These are phyloP conservation scores for Prunella strophiata DNA, from an alignment of 2,797 vertebrate species.

Conservation along the genomic window DNA sequence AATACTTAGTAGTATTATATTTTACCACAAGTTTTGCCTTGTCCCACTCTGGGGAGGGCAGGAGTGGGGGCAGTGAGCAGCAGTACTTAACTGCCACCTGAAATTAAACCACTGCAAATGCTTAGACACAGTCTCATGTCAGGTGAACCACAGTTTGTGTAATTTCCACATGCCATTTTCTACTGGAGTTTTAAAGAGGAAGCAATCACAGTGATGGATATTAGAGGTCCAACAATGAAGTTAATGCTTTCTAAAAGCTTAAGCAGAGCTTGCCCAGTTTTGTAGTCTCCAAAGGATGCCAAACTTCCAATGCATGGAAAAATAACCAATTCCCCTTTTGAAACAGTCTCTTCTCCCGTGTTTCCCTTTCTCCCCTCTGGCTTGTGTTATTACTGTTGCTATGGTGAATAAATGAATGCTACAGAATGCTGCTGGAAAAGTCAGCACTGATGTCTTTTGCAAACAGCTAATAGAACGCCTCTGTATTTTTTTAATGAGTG, in stretches of 20 bases:
- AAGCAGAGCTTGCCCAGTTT: slow-evolving; percentile 36
- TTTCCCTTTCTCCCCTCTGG: neutral
- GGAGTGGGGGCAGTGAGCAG: neutral
- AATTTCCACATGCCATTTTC: neutral
- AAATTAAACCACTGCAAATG: neutral
- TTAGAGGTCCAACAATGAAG: slow-evolving; percentile 17
- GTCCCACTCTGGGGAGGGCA: neutral
- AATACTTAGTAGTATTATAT: neutral
- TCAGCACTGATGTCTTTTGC: slow-evolving; percentile 71
- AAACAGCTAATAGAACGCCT: slow-evolving; percentile 34
- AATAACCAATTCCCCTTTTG: slow-evolving; percentile 51
- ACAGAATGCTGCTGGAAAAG: slow-evolving; percentile 64
- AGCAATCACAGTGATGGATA: slow-evolving; percentile 23
- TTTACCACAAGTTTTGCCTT: neutral
- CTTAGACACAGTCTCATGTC: neutral
- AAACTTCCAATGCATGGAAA: slow-evolving; percentile 66
- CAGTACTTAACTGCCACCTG: neutral
- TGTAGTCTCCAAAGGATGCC: slow-evolving; percentile 51
- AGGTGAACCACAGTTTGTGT: neutral
- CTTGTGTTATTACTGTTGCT: slow-evolving; percentile 79
- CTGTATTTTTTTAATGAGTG: slow-evolving; percentile 27
- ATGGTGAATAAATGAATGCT: slow-evolving; percentile 79
- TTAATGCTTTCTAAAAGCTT: slow-evolving; percentile 62
- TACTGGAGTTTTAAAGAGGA: slow-evolving; percentile 32
- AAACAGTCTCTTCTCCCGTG: slow-evolving; percentile 28